Percentiles rank a stretch among this genome's conserved stretches.
phyloP scores from a whole-genome alignment of 2,113 vertebrate species.

The Chauna torquata region DNA sequence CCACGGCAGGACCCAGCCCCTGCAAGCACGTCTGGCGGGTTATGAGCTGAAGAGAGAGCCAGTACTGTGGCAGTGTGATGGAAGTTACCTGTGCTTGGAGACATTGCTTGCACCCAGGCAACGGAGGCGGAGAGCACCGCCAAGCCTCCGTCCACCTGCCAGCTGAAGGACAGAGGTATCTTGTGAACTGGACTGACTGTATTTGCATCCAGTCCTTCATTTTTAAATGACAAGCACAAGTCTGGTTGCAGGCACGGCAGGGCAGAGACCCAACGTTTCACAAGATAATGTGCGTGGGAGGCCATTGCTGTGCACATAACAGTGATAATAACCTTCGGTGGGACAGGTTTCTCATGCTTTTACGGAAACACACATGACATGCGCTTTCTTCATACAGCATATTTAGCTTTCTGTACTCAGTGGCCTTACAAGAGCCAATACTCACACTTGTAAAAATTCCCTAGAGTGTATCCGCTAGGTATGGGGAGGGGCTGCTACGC shows the following conservation, averaged over 20 bases:
- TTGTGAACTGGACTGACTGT: neutral
- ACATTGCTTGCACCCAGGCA: neutral
- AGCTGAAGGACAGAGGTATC: neutral
- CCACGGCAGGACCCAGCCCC: too few species aligned
- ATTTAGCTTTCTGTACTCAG: neutral
- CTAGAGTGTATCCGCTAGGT: conserved; percentile 55
- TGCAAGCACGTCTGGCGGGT: too few species aligned
- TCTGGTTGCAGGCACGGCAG: neutral
- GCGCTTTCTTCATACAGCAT: neutral
- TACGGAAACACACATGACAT: neutral
- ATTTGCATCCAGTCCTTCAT: neutral
- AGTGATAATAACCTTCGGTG: neutral
- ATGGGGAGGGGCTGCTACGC: conserved; percentile 49
- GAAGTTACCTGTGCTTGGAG: neutral
- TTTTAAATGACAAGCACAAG: neutral
- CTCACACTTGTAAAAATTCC: conserved; percentile 29
- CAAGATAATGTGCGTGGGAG: neutral
- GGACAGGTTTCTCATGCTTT: neutral
- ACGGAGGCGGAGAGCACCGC: neutral
- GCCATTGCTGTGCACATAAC: neutral
- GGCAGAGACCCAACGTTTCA: neutral
- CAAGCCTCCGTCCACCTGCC: neutral
- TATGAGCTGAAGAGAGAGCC: too few species aligned
- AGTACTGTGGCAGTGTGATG: too few species aligned
- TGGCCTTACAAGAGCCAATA: conserved; percentile 45